phyloP scores from a whole-genome alignment of 2,113 vertebrate genomes.

The Pao palembangensis region DNA sequence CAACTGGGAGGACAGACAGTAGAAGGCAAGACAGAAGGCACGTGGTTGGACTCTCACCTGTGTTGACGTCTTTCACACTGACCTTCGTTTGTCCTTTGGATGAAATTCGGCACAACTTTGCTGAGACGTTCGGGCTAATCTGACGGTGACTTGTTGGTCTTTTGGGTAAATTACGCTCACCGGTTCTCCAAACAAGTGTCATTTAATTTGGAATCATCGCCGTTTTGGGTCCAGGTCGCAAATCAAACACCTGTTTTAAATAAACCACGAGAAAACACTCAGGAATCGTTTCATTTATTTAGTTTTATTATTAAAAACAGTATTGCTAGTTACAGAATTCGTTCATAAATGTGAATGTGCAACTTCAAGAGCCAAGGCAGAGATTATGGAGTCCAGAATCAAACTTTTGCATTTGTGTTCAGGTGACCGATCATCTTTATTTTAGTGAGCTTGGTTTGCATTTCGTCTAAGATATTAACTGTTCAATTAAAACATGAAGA shows the following conservation, averaged over 20 bases:
- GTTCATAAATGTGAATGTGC: conserved; percentile 77
- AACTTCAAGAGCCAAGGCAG: conserved; percentile 76
- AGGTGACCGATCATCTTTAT: conserved; percentile 55
- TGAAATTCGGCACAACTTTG: too few species aligned
- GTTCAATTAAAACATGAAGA: conserved; percentile 71
- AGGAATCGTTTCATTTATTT: conserved; percentile 54
- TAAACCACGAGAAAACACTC: background rate
- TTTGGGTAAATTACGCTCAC: too few species aligned
- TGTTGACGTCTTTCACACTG: too few species aligned
- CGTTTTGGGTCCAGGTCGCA: too few species aligned
- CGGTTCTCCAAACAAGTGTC: too few species aligned
- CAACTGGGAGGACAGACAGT: conserved; percentile 46
- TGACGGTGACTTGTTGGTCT: too few species aligned
- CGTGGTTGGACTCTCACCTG: too few species aligned
- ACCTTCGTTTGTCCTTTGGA: too few species aligned
- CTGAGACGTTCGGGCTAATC: too few species aligned
- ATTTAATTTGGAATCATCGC: too few species aligned
- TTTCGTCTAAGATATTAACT: conserved; percentile 72
- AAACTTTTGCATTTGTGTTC: conserved; percentile 52
- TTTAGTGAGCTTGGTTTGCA: conserved; percentile 46
- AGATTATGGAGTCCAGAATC: conserved; percentile 66
- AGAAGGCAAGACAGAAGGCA: background rate
- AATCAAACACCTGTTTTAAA: too few species aligned
- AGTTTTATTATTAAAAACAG: conserved; percentile 77
- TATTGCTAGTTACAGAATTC: conserved; percentile 79